Percentiles rank a stretch among this genome's conserved stretches.
Conservation (phyloP, 2,797 vertebrate species). For the Pristis pectinata region DNA sequence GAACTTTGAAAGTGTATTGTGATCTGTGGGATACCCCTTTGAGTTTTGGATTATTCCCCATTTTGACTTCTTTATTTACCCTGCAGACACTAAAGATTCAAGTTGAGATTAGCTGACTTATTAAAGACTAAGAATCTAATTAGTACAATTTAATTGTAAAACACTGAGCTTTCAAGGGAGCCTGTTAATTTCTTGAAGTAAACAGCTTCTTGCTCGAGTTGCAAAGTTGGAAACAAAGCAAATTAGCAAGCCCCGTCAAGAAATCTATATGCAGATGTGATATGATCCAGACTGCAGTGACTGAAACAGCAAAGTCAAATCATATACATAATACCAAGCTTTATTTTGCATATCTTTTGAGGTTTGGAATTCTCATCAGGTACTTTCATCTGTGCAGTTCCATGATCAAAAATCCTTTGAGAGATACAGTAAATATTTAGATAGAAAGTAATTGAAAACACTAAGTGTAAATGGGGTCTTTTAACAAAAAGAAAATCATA, state of each 20-base stretch:
- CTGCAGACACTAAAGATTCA: not conserved
- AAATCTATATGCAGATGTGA: not conserved
- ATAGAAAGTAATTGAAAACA: not conserved
- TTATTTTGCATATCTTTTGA: not conserved
- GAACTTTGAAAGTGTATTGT: not conserved
- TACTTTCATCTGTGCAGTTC: not conserved
- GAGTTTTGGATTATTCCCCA: not conserved
- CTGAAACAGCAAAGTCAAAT: not conserved
- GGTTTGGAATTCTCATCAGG: not conserved
- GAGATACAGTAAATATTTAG: slow-evolving; percentile 24
- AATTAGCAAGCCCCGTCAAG: not conserved
- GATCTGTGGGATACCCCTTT: not conserved
- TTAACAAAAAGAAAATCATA: slow-evolving; percentile 10
- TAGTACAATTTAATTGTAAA: not conserved
- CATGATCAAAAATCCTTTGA: not conserved
- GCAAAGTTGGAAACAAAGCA: not conserved
- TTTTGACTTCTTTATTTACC: too few species aligned
- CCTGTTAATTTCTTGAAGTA: not conserved
- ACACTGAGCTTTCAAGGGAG: not conserved
- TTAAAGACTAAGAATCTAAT: not conserved
- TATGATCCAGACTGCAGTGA: not conserved
- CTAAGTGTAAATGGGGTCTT: slow-evolving; percentile 13
- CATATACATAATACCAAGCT: not conserved
- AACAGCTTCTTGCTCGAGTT: not conserved
- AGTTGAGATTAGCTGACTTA: not conserved